Evolutionary conservation across 37 sponge, comb jelly and placozoan species (phyloP).

Genomic region (Crambe crambe): DNA sequence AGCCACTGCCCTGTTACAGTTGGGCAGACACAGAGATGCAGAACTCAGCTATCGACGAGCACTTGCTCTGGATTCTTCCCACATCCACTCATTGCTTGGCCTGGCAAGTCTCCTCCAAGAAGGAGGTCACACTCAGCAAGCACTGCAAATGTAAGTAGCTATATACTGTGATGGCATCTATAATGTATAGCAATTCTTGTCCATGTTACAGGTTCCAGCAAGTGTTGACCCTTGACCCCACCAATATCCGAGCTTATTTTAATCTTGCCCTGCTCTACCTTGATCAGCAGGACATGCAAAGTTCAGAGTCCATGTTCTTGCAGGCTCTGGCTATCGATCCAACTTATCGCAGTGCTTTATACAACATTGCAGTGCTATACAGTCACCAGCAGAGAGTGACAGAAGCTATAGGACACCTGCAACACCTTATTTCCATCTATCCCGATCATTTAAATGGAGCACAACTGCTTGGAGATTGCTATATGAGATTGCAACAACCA

Average conservation of each 20-base stretch:
- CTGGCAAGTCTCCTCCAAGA: conserved; percentile 10
- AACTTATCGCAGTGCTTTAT: conserved; percentile 47
- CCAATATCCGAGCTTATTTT: conserved; percentile 17
- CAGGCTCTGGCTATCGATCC: conserved; percentile 44
- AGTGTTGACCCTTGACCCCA: conserved; percentile 10
- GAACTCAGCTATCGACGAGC: conserved; percentile 6
- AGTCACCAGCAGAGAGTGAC: not conserved
- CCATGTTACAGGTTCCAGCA: conserved; percentile 22
- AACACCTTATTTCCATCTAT: not conserved
- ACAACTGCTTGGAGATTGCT: conserved; percentile 5
- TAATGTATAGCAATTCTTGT: not conserved
- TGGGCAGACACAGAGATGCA: not conserved
- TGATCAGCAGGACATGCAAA: conserved; percentile 24
- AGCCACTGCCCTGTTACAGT: conserved; percentile 2
- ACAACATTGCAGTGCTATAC: conserved; percentile 24
- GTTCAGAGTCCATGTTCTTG: conserved; percentile 41
- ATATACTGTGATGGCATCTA: not conserved
- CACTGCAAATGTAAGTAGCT: conserved; percentile 13
- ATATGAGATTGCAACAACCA: not conserved
- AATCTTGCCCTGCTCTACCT: conserved; percentile 55
- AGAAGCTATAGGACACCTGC: not conserved
- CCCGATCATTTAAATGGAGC: conserved; percentile 21
- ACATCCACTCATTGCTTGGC: not conserved
- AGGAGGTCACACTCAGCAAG: not conserved
- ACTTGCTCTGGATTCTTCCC: not conserved